Conservation (phyloP, 2,888 invertebrate species). For the Rhagonycha lutea region DNA sequence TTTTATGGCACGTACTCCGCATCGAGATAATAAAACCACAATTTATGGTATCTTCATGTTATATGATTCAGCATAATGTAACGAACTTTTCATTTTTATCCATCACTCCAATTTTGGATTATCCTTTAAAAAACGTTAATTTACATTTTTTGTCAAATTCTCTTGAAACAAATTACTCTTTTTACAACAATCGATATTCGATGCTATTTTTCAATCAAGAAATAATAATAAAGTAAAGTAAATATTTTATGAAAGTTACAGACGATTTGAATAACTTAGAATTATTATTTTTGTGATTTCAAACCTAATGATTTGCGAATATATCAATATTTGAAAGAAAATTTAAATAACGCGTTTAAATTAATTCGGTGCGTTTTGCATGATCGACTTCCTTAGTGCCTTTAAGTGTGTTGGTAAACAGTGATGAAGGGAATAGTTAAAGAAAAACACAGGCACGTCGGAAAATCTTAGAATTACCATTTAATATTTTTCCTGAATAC, state of each 20-base stretch:
- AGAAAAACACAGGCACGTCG: neutral
- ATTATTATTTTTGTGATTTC: neutral
- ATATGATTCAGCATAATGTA: neutral
- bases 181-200: neutral
- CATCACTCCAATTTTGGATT: neutral
- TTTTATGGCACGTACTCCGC: neutral
- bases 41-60: neutral
- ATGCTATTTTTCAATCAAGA: neutral
- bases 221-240: neutral
- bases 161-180: neutral
- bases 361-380: neutral
- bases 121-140: neutral
- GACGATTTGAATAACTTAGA: neutral
- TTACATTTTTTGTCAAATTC: neutral
- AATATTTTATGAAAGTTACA: neutral
- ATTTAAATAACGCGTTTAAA: neutral
- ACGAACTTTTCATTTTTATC: neutral
- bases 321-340: neutral
- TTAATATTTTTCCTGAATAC: neutral
- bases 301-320: neutral
- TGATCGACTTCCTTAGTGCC: neutral
- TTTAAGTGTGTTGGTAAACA: neutral
- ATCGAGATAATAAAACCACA: neutral
- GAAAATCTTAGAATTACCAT: neutral
- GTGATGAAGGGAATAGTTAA: neutral